Base-by-base conservation (phyloP, 2,888 invertebrate species). In the Suillia variegata region DNA sequence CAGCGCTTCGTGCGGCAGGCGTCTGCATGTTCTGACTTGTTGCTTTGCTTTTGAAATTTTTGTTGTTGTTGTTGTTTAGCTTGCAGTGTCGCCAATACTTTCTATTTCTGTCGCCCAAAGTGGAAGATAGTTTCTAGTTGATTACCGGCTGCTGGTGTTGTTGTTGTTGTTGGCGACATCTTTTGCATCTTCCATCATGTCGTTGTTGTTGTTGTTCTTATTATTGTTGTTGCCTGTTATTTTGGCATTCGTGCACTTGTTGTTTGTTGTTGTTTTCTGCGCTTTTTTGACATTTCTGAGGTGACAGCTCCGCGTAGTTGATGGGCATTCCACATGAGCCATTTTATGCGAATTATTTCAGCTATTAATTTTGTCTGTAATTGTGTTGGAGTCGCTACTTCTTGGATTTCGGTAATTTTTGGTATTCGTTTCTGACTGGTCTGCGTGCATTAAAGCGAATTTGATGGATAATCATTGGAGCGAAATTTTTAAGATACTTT, bases 31-130 rank as follows among this genome's bases (percentile, higher is more conserved):
- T 57, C 31, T 17, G 31, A 20, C n/a, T 38, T 45, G 34, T 17
- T 34, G 12, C 20, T 17, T 31, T 31, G 8, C 10, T 1, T 56
- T 18, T 49, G 21, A n/a, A n/a, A 47, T 47, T 24, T 54, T 22
- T 31, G 15, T 26, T 15, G 2, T 17, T 26, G 24, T 2, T 17
- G 10, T 2, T 51, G n/a, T n/a, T n/a, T n/a, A n/a, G n/a, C n/a
- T n/a, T n/a, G n/a, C n/a, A 31, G 2, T 53, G 59, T 59, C 53
- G 56, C 60, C 56, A 56, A 56, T 58, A 62, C 64, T 64, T 64
- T 64, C 64, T 62, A 64, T 64, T 64, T 64, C 60, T 58, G 64
- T 60, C 60, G 54, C 47, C 49, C 17, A 51, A 56, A 62, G 58
- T 56, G 53, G 48, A 26, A 56, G 56, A 47, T 50, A 38, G 52